A percentile compares a stretch with the other conserved stretches of the same genome.
phyloP scores from a whole-genome alignment of 2,888 invertebrate species.

The Stratiomys singularior region DNA sequence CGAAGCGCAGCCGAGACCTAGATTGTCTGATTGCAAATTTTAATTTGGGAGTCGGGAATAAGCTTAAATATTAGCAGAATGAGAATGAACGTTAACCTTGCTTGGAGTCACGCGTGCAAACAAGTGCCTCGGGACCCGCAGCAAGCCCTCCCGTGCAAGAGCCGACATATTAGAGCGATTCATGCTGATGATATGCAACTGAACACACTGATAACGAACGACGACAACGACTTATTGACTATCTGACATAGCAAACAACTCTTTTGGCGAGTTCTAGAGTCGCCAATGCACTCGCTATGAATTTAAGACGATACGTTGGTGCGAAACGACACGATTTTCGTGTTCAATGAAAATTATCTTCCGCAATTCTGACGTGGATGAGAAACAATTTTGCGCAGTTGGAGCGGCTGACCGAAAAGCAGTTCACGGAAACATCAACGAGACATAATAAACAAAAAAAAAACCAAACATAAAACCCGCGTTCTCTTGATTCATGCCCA shows the following conservation, averaged over 20 bases:
- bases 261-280: background rate
- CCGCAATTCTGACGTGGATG: constrained; percentile 13
- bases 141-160: background rate
- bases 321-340: constrained; percentile 6
- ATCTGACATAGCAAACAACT: background rate
- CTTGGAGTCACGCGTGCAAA: background rate
- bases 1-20: no score
- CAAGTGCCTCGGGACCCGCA: background rate
- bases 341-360: background rate
- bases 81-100: no score
- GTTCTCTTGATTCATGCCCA: no score
- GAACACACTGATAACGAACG: background rate
- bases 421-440: constrained; percentile 17
- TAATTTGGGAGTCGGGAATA: no score
- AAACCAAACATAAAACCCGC: no score
- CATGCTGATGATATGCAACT: background rate
- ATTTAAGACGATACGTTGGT: background rate
- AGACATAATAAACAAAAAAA: background rate
- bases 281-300: background rate
- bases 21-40: no score
- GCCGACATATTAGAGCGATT: background rate
- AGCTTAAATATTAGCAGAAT: no score
- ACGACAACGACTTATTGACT: background rate
- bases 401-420: background rate
- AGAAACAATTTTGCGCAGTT: constrained; percentile 34